Conservation (phyloP, 2,113 vertebrate species). For the Pelvicachromis taeniatus region DNA sequence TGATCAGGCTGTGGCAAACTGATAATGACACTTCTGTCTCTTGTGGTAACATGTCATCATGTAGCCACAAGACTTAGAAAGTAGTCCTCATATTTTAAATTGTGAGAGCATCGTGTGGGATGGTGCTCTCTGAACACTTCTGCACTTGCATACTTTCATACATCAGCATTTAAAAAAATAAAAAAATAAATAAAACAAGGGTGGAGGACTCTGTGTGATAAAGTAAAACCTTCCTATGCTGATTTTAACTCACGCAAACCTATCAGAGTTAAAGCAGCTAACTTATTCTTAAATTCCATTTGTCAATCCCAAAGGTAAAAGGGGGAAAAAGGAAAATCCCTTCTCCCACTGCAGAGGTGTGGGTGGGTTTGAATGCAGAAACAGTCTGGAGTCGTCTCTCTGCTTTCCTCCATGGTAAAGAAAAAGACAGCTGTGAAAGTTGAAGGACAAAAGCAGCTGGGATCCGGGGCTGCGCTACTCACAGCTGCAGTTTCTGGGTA, state of each 20-base stretch:
- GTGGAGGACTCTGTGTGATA: background rate
- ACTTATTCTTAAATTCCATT: background rate
- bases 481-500: constrained; percentile 25
- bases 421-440: constrained; percentile 26
- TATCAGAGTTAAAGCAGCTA: background rate
- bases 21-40: background rate
- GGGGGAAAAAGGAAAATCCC: constrained; percentile 3
- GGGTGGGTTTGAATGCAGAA: background rate
- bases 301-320: constrained; percentile 14
- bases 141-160: background rate
- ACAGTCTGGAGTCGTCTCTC: background rate
- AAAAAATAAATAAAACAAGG: background rate
- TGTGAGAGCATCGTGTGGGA: background rate
- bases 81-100: background rate
- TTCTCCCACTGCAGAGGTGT: background rate
- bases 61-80: background rate
- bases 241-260: constrained; percentile 8
- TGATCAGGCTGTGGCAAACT: background rate
- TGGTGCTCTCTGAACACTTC: background rate
- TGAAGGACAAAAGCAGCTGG: constrained; percentile 70
- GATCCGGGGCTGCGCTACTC: background rate
- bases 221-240: background rate
- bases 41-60: background rate
- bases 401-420: background rate
- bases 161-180: background rate